Evolutionary conservation across 2,113 vertebrate genomes (phyloP).

Genomic region (Rhinichthys klamathensis): DNA sequence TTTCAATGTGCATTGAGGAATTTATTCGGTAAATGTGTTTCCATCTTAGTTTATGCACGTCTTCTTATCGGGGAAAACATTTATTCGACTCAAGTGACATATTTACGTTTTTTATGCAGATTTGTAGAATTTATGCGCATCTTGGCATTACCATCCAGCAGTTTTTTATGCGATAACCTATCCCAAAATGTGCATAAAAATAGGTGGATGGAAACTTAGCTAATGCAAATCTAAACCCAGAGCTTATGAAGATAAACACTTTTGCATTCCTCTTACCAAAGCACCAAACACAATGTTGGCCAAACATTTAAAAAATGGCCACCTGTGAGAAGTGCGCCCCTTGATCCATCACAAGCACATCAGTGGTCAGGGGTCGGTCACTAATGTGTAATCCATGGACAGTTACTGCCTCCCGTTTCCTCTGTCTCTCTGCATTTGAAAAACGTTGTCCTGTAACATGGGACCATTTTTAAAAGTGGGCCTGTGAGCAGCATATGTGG

Average conservation of each 20-base stretch:
- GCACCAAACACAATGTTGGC: background rate
- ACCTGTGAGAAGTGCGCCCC: background rate
- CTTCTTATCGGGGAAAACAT: no score
- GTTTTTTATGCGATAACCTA: no score
- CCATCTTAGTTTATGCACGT: no score
- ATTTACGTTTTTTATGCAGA: no score
- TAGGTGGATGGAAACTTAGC: no score
- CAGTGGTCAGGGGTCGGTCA: background rate
- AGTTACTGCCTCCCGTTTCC: slow-evolving; percentile 4
- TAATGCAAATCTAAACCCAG: background rate
- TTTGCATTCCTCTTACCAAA: background rate
- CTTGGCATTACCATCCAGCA: no score
- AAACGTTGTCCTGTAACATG: slow-evolving; percentile 23
- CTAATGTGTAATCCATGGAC: slow-evolving; percentile 35
- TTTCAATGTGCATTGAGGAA: no score
- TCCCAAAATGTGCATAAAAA: no score
- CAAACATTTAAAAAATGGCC: background rate
- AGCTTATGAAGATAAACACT: background rate
- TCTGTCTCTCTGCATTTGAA: background rate
- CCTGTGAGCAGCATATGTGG: slow-evolving; percentile 5
- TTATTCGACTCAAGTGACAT: no score
- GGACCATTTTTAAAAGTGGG: slow-evolving; percentile 24
- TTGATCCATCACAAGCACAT: background rate
- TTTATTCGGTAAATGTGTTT: no score
- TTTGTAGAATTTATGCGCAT: no score